These are phyloP conservation scores for Perca schrenkii DNA, from an alignment of 2,113 vertebrate genomes.

Conservation along the genomic window DNA sequence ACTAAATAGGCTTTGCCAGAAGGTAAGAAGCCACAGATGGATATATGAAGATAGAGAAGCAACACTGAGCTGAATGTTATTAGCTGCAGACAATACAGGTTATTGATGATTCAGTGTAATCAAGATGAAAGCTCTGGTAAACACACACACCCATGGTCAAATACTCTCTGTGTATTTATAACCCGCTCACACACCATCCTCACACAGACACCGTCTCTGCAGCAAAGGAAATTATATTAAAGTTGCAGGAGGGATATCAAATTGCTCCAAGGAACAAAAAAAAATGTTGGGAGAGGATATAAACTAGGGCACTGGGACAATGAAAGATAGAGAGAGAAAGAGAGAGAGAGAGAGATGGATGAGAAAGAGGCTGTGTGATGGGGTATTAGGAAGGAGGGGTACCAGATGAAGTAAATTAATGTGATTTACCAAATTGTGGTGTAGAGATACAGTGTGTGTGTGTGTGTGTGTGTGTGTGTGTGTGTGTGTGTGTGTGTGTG, in stretches of 20 bases:
- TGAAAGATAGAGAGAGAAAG: conserved; percentile 29
- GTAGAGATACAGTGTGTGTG: not conserved
- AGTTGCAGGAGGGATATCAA: conserved; percentile 84
- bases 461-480: conserved; percentile 46
- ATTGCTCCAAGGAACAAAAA: conserved; percentile 77
- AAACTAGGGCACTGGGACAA: conserved; percentile 85
- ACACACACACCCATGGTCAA: conserved; percentile 32
- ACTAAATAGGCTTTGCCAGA: conserved; percentile 11
- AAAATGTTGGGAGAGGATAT: conserved; percentile 65
- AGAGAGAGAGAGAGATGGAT: conserved; percentile 6
- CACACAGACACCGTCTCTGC: conserved; percentile 57
- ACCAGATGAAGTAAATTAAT: conserved; percentile 46
- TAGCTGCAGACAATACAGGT: conserved; percentile 22
- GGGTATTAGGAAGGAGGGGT: not conserved
- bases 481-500: conserved; percentile 52
- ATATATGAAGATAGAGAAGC: conserved; percentile 16
- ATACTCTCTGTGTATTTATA: conserved; percentile 62
- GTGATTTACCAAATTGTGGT: not conserved
- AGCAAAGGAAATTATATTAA: conserved; percentile 82
- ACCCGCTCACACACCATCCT: conserved; percentile 53
- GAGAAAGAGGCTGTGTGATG: conserved; percentile 18
- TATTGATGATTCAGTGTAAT: conserved; percentile 60
- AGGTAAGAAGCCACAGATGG: conserved; percentile 9
- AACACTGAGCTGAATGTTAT: conserved; percentile 36
- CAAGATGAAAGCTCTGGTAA: conserved; percentile 62